These are phyloP conservation scores for Meteorus sp. DNA, from an alignment of 1,140 invertebrate species.

Conservation along the genomic window DNA sequence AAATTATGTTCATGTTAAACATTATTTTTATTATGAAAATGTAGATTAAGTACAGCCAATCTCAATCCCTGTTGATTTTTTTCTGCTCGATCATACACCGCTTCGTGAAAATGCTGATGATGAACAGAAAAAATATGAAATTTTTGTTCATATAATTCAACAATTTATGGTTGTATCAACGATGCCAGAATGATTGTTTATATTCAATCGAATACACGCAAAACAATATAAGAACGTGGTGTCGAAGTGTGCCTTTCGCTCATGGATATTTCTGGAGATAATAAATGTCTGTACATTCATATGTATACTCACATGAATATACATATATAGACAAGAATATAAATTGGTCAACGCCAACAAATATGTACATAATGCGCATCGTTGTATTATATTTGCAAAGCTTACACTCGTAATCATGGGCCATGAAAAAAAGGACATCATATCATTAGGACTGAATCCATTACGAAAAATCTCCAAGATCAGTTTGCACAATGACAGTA, in stretches of 20 bases:
- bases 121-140: neutral
- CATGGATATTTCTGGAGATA: slow-evolving; percentile 13
- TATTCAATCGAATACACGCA: no score
- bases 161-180: neutral
- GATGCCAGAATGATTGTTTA: neutral
- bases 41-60: neutral
- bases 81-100: neutral
- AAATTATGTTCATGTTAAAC: no score
- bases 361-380: neutral
- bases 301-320: no score
- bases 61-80: neutral
- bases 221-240: no score
- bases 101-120: neutral
- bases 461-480: no score
- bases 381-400: neutral
- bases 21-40: neutral
- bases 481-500: no score
- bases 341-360: no score
- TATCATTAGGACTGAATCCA: no score
- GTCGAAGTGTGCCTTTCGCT: slow-evolving; percentile 41
- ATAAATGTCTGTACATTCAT: no score
- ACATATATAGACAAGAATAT: no score
- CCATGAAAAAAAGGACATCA: neutral
- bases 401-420: neutral
- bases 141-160: neutral